These are phyloP conservation scores for Tolypeutes matacus DNA, from an alignment of 2,797 vertebrate species.

Conservation along the genomic window DNA sequence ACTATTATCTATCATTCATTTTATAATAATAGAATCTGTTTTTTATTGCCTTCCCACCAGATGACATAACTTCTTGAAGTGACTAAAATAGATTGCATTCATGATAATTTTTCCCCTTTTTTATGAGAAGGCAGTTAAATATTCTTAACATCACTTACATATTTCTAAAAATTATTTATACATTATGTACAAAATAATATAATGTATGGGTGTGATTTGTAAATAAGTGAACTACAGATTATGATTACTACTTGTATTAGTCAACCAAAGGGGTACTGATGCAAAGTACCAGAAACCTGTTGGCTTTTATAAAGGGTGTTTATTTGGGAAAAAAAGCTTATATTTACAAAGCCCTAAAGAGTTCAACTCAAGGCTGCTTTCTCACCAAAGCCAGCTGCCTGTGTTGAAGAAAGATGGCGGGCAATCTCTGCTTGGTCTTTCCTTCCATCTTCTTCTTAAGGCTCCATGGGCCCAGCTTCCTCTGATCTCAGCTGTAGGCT, in stretches of 20 bases:
- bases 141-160: neutral
- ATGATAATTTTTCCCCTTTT: neutral
- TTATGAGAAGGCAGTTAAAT: neutral
- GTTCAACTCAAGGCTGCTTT: too few relatives aligned
- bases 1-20: neutral
- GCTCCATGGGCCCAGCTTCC: too few relatives aligned
- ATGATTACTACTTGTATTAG: neutral
- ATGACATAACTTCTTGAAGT: neutral
- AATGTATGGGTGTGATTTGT: neutral
- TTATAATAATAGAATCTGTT: neutral
- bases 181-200: neutral
- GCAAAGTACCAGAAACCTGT: too few relatives aligned
- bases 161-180: neutral
- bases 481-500: too few relatives aligned
- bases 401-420: too few relatives aligned
- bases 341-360: too few relatives aligned
- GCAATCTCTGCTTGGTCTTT: too few relatives aligned
- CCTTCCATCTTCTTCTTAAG: too few relatives aligned
- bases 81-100: neutral
- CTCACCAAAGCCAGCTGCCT: too few relatives aligned
- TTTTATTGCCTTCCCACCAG: neutral
- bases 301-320: too few relatives aligned
- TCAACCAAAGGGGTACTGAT: too few relatives aligned
- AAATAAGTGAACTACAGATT: neutral
- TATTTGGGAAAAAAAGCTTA: too few relatives aligned